Evolutionary conservation across 2,113 vertebrate species (phyloP).

Genomic region (Gavialis gangeticus): DNA sequence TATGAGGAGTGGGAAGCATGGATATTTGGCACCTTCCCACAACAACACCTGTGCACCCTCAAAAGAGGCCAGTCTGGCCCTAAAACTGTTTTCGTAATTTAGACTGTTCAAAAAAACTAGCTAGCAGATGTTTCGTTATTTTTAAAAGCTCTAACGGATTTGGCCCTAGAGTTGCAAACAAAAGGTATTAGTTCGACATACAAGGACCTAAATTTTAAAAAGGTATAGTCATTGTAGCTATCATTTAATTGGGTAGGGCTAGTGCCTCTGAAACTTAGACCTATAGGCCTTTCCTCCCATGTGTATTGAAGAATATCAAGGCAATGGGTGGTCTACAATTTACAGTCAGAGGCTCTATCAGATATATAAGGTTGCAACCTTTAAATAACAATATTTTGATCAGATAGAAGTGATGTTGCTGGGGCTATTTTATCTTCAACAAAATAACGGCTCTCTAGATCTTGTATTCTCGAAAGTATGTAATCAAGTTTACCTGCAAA

Average conservation of each 20-base stretch:
- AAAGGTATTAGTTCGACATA: not conserved
- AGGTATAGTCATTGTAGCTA: not conserved
- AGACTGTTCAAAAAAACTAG: not conserved
- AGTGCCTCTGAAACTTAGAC: not conserved
- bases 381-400: constrained; percentile 24
- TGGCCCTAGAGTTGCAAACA: not conserved
- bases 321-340: not conserved
- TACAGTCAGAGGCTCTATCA: constrained; percentile 12
- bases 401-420: not conserved
- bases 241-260: not conserved
- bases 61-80: not conserved
- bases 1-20: not conserved
- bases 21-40: not conserved
- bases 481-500: not conserved
- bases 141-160: not conserved
- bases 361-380: not conserved
- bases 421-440: not conserved
- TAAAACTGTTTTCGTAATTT: not conserved
- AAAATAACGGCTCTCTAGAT: not conserved
- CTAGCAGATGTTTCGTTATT: not conserved
- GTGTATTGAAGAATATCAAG: constrained; percentile 12
- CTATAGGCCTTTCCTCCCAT: constrained; percentile 1
- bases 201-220: not conserved
- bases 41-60: not conserved
- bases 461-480: not conserved